These are phyloP conservation scores for Schlechtendalia chinensis DNA, from an alignment of 1,140 invertebrate genomes.

Conservation along the genomic window DNA sequence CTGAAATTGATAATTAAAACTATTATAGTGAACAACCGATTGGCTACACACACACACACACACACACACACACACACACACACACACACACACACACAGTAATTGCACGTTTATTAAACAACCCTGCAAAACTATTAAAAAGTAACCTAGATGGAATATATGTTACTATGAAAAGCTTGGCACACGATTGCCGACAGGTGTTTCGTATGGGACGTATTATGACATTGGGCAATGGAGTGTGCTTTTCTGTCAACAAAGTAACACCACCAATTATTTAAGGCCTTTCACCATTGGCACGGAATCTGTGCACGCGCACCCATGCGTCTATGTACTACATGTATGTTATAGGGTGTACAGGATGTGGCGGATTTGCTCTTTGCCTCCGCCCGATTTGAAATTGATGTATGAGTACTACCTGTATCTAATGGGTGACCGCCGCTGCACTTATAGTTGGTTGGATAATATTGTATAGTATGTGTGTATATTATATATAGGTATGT, in stretches of 20 bases:
- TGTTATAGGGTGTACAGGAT: too few relatives aligned
- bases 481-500: background rate
- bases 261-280: background rate
- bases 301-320: too few relatives aligned
- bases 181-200: background rate
- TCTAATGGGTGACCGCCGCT: conserved; percentile 5
- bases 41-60: too few relatives aligned
- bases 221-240: background rate
- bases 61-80: too few relatives aligned
- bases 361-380: background rate
- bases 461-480: too few relatives aligned
- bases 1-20: too few relatives aligned
- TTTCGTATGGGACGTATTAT: background rate
- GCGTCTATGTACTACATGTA: too few relatives aligned
- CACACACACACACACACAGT: too few relatives aligned
- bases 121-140: background rate
- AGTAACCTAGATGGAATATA: background rate
- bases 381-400: conserved; percentile 1
- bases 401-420: conserved; percentile 1
- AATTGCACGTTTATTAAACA: background rate
- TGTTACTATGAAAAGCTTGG: background rate
- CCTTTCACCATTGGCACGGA: background rate
- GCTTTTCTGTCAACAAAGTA: background rate
- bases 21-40: too few relatives aligned
- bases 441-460: background rate